Evolutionary conservation across 2,113 vertebrate species (phyloP), one percentile per base, ranked within the genome.

Genomic region (Halcyon senegalensis): DNA sequence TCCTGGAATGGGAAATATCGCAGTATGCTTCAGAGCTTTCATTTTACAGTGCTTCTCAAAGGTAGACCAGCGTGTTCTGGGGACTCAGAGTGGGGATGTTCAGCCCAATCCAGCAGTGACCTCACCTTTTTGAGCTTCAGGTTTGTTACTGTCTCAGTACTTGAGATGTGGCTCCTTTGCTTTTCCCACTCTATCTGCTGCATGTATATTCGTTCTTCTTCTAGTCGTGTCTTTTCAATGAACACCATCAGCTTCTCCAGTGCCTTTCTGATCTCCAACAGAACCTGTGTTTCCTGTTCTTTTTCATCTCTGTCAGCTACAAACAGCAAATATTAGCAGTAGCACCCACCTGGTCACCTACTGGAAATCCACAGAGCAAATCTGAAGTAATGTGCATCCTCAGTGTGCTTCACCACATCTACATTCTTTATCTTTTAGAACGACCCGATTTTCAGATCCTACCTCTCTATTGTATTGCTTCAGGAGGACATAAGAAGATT

Each of bases 281-380:
- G 76, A 96, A 98, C 98, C 64, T 93, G 75, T 6, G 93, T 91
- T 93, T 99, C 98, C 94, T 97, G 98, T 59, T 99, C 97, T 98
- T 97, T 98, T 93, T 99, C 99, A 10, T 98, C 97, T 83, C 96
- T 98, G 60, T 99, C 98, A 59, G 91, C 99, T 99, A 77, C 5
- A 96, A 63, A 75, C 21, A 85, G 11, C 84, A 94, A 72, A 72
- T 8, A 21, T 60, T 69, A 90, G 59, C 46, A 62, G 48, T 20
- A 68, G 13, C 20, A 31, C 9, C 14, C 53, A 50, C 7, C 46
- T 63, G 53, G 46, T 31, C 16, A 55, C 19, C 15, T 39, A 9
- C 35, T 59, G 31, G 63, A 83, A 63, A 63, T 28, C 33, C 59
- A 28, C 33, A 64, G 31, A 68, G 30, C 10, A 74, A 41, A 30